phyloP scores from a whole-genome alignment of 2,113 vertebrate species.

The Strix uralensis region DNA sequence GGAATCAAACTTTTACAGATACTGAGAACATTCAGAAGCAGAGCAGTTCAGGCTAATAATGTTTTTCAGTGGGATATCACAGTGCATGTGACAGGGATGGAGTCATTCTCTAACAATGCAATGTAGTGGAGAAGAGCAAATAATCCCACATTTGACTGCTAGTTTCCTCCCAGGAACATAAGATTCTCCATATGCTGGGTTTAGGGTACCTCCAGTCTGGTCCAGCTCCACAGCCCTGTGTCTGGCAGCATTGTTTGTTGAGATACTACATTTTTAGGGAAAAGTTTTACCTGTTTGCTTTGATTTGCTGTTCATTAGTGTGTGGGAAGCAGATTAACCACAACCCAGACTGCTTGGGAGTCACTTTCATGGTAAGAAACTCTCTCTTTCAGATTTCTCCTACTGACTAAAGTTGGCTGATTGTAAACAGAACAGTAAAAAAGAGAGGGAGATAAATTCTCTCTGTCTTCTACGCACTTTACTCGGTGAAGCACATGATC shows the following conservation, averaged over 20 bases:
- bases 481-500: neutral
- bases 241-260: neutral
- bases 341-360: neutral
- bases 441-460: neutral
- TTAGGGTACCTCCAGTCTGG: neutral
- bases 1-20: neutral
- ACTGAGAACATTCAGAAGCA: neutral
- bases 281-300: neutral
- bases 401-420: neutral
- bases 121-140: neutral
- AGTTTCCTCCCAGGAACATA: neutral
- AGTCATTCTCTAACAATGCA: neutral
- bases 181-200: neutral
- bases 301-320: neutral
- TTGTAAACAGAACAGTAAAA: neutral
- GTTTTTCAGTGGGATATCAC: neutral
- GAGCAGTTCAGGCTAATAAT: neutral
- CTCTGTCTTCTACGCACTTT: fast-evolving
- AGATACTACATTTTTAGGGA: neutral
- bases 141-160: neutral
- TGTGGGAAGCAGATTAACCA: constrained; percentile 34
- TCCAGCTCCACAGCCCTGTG: neutral
- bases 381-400: neutral
- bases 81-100: neutral
- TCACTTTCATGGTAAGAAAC: neutral